Evolutionary conservation across 2,113 vertebrate genomes (phyloP).

Genomic region (Dryoscopus gambensis): DNA sequence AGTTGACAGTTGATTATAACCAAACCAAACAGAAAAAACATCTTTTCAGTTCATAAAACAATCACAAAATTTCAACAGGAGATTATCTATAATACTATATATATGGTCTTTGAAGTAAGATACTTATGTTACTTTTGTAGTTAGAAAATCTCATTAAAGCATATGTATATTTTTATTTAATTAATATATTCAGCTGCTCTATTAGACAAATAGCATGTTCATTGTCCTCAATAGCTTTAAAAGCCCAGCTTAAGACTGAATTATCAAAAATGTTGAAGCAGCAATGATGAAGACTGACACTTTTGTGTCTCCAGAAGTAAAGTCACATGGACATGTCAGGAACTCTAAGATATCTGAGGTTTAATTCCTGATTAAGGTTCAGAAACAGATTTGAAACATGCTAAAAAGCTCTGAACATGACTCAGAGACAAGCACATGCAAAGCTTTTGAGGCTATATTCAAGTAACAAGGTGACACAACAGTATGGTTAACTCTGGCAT

Average conservation of each 20-base stretch:
- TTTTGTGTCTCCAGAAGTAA: not conserved
- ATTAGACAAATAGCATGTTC: not conserved
- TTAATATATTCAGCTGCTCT: not conserved
- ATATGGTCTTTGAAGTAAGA: not conserved
- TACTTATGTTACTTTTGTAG: not conserved
- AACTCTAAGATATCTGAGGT: too few species aligned
- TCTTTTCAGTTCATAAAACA: not conserved
- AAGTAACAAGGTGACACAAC: not conserved
- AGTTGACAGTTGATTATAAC: not conserved
- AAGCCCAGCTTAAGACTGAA: not conserved
- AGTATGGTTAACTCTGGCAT: not conserved
- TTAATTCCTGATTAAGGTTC: not conserved
- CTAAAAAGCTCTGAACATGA: not conserved
- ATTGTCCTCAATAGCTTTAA: not conserved
- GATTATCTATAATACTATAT: not conserved
- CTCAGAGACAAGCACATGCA: accelerated
- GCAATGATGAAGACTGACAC: not conserved
- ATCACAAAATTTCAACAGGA: not conserved
- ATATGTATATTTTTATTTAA: not conserved
- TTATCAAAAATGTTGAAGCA: not conserved
- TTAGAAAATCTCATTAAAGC: not conserved
- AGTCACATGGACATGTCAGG: too few species aligned
- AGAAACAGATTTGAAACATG: not conserved
- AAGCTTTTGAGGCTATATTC: not conserved
- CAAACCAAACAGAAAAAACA: not conserved